Evolutionary conservation across 2,113 vertebrate species (phyloP), one percentile per base, ranked within the genome.

Genomic region (Callipepla californica): DNA sequence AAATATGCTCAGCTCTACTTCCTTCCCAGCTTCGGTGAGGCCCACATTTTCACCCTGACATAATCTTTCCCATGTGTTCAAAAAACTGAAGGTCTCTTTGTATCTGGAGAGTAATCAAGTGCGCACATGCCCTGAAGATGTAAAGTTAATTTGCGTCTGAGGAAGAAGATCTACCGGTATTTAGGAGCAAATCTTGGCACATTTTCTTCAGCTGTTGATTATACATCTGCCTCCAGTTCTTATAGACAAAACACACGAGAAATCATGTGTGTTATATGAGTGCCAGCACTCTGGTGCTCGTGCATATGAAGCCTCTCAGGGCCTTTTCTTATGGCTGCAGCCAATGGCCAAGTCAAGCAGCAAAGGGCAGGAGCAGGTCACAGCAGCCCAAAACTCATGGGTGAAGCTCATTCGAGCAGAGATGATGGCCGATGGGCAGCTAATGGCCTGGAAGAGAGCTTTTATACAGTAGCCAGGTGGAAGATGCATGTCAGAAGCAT

Each of bases 1-100:
- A 97, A 94, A 84, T 91, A 95, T 75, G 11, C 80, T 94, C 83
- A 80, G 70, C 80, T 96, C 75, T 57, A 75, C 93, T 96, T 97
- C 95, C 91, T 97, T 88, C 82, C 94, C 55, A 8, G 70, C 89
- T 94, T 94, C 66, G 3, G 34, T 68, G n/a, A 53, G 81, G 89
- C 77, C 76, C 92, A 92, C 79, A 53, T 91, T 92, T 95, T 95
- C 65, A 90, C 45, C 79, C 95, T 92, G 91, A 96, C 93, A 96
- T 96, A 96, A 82, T 94, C 76, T 93, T 82, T 91, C 89, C 91
- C 88, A 85, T 40, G 75, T 80, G 95, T 76, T 89, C 19, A 79
- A 77, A 87, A 93, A 92, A 69, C 42, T 80, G 66, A 92, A 97
- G 36, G 78, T 83, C 86, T 85, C 61, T 91, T 81, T 94, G 81